A percentile compares a stretch with the other conserved stretches of the same genome.
Evolutionary conservation across 2,888 invertebrate genomes (phyloP).

Genomic region (Cephus sareptanus): DNA sequence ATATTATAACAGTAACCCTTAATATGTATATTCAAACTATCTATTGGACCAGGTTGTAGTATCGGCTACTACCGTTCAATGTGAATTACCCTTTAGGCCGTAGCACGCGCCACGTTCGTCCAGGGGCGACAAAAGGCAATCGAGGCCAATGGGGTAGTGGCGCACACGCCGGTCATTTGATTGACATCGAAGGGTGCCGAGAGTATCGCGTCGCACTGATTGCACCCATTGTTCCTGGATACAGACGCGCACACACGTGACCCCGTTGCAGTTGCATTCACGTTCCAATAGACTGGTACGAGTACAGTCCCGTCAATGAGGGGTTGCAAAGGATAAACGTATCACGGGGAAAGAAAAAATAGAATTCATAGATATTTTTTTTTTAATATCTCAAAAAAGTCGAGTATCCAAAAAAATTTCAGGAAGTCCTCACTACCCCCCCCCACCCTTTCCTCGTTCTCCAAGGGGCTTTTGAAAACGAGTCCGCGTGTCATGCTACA

Average conservation of each 20-base stretch:
- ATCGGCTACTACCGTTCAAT: neutral
- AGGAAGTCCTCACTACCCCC: neutral
- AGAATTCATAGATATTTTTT: neutral
- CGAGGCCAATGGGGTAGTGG: constrained; percentile 60
- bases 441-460: neutral
- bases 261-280: neutral
- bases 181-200: constrained; percentile 55
- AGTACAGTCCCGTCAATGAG: neutral
- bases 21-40: no score
- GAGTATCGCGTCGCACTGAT: constrained; percentile 51
- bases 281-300: neutral
- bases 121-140: constrained; percentile 56
- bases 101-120: constrained; percentile 22
- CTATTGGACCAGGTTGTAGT: neutral
- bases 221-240: constrained; percentile 59
- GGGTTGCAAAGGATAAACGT: neutral
- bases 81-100: constrained; percentile 5
- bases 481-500: neutral
- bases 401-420: neutral
- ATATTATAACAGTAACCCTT: no score
- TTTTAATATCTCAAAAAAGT: neutral
- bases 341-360: neutral
- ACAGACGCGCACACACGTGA: neutral
- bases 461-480: neutral
- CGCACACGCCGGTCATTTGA: constrained; percentile 53